Evolutionary conservation across 2,888 invertebrate species (phyloP), one percentile per base, ranked within the genome.

Genomic region (Apeira syringaria): DNA sequence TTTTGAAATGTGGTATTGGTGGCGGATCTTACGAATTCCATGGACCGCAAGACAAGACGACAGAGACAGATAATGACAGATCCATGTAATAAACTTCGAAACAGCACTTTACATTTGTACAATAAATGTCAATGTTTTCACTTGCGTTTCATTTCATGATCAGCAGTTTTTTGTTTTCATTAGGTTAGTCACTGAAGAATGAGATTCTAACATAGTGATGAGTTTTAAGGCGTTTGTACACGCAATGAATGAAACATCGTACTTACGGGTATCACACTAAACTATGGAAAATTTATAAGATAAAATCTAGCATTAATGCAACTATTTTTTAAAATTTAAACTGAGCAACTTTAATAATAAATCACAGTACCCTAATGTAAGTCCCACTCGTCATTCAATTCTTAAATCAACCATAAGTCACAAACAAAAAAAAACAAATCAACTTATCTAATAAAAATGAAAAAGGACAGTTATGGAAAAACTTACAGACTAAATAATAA

Each of bases 331-430:
- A 80, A 80, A 81, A 76, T 77, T 76, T 74, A 56, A 75, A 82
- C 64, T 86, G 84, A 86, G 85, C 82, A 85, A 84, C 75, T 66
- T 74, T 77, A 70, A 35, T 42, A 20, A 39, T 45, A 35, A 34
- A 49, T 42, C 48, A 45, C 45, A 46, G 45, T 35, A 25, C 28
- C 6, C 37, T 13, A 33, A 36, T 9, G 26, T 33, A 26, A 13
- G 20, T 27, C 30, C 29, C 31, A 15, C 33, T 34, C 18, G 26
- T 30, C 28, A 39, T 45, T 28, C 31, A 34, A 32, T 24, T 32
- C 42, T 27, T 15, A 15, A 11, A 38, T 25, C 18, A 37, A 61
- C 41, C 29, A 39, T 40, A 7, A 56, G 51, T 41, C 53, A 60
- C 53, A 53, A 52, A 52, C 51, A 48, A 47, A 50, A 52, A 56